Percentiles rank a stretch among this genome's conserved stretches.
These are phyloP conservation scores for Sardina pilchardus DNA, from an alignment of 2,113 vertebrate species.

Conservation along the genomic window DNA sequence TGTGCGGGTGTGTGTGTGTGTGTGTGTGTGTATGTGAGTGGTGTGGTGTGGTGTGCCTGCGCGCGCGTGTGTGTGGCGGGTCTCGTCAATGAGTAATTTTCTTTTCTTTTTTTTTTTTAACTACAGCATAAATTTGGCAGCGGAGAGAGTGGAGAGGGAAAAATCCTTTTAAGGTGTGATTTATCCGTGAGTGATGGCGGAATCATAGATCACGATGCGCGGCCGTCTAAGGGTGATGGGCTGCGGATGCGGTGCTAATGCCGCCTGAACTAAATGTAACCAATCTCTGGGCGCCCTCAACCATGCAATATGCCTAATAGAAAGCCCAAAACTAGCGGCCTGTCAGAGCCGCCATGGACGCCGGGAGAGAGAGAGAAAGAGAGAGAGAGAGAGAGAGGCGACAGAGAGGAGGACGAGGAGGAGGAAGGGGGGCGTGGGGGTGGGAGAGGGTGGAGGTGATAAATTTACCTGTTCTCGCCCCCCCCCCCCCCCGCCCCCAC, in stretches of 20 bases:
- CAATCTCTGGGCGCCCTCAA: constrained; percentile 81
- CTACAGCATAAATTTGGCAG: constrained; percentile 78
- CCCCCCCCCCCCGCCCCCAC: constrained; percentile 18
- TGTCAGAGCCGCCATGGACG: constrained; percentile 59
- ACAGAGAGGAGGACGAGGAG: constrained; percentile 5
- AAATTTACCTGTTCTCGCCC: constrained; percentile 75
- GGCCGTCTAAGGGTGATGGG: constrained; percentile 78
- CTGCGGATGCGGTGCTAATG: constrained; percentile 76
- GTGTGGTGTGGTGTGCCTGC: constrained; percentile 24
- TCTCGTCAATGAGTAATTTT: constrained; percentile 74
- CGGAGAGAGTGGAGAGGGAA: constrained; percentile 68
- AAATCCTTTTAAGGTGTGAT: constrained; percentile 84
- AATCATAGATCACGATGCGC: constrained; percentile 78
- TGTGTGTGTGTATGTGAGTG: constrained; percentile 10
- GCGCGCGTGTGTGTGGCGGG: too few relatives aligned
- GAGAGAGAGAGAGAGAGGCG: constrained; percentile 39
- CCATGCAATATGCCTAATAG: constrained; percentile 82
- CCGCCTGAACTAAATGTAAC: constrained; percentile 81
- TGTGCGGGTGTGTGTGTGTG: background rate
- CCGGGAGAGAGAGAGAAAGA: constrained; percentile 30
- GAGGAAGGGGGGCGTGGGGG: constrained; percentile 35
- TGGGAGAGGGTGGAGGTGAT: constrained; percentile 44
- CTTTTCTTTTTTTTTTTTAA: constrained; percentile 68
- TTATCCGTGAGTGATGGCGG: constrained; percentile 77
- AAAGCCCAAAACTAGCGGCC: constrained; percentile 78